Percentiles rank a stretch among this genome's conserved stretches.
These are phyloP conservation scores for Tigriopus japonicus DNA, from an alignment of 1,140 invertebrate species.

Conservation along the genomic window DNA sequence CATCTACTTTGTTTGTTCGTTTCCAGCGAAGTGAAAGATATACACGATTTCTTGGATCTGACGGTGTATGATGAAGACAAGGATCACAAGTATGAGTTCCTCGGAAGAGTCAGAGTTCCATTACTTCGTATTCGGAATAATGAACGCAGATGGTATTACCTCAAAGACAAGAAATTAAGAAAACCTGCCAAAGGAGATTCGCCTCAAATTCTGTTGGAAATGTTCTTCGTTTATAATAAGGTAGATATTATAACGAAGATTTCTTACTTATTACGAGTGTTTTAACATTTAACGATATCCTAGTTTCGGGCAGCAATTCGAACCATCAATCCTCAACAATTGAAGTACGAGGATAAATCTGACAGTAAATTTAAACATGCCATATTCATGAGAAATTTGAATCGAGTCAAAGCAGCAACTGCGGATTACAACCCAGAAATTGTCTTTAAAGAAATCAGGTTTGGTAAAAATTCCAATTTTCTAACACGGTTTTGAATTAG, in stretches of 20 bases:
- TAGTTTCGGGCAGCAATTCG: slow-evolving; percentile 50
- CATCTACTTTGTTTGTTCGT: slow-evolving; percentile 17
- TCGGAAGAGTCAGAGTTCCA: slow-evolving; percentile 84
- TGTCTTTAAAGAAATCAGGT: background rate
- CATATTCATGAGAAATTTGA: slow-evolving; percentile 78
- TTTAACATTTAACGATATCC: slow-evolving; percentile 24
- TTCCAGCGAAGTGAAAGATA: slow-evolving; percentile 82
- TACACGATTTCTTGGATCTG: slow-evolving; percentile 82
- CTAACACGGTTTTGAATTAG: too few species aligned
- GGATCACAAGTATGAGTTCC: slow-evolving; percentile 92
- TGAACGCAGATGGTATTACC: slow-evolving; percentile 71
- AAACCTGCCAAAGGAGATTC: slow-evolving; percentile 68
- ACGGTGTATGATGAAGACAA: slow-evolving; percentile 96
- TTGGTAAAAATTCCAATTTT: background rate
- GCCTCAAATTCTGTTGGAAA: slow-evolving; percentile 76
- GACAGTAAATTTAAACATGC: slow-evolving; percentile 75
- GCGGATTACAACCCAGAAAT: slow-evolving; percentile 41
- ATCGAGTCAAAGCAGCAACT: slow-evolving; percentile 71
- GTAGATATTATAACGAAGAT: background rate
- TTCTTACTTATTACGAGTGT: background rate
- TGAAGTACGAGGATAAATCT: slow-evolving; percentile 79
- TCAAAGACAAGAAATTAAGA: slow-evolving; percentile 88
- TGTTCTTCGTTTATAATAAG: slow-evolving; percentile 72
- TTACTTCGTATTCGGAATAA: slow-evolving; percentile 67
- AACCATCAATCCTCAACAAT: slow-evolving; percentile 85